phyloP scores from a whole-genome alignment of 2,797 vertebrate species.

The Liparis tanakae region DNA sequence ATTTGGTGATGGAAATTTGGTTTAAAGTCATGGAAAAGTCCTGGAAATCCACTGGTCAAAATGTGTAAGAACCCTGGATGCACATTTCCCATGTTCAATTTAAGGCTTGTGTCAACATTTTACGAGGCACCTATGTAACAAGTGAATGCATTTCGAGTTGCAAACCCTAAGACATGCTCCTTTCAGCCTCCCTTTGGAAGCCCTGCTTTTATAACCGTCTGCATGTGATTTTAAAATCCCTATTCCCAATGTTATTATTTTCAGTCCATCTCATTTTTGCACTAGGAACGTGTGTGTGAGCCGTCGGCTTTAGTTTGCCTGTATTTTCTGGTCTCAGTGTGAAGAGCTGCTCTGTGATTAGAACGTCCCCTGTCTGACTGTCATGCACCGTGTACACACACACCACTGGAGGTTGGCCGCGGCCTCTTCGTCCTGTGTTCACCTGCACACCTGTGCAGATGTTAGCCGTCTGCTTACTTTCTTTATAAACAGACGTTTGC shows the following conservation, averaged over 20 bases:
- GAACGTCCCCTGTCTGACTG: constrained; percentile 6
- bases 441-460: constrained; percentile 28
- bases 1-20: too few relatives aligned
- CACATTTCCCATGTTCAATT: constrained; percentile 22
- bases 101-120: neutral
- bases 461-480: constrained; percentile 42
- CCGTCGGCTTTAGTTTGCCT: constrained; percentile 22
- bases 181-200: constrained; percentile 71
- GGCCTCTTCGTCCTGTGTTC: constrained; percentile 38
- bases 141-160: constrained; percentile 8
- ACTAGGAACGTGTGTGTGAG: constrained; percentile 36
- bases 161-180: constrained; percentile 38
- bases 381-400: constrained; percentile 11
- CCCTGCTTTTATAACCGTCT: constrained; percentile 36
- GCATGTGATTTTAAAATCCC: constrained; percentile 68
- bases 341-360: constrained; percentile 17
- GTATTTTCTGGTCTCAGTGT: constrained; percentile 12
- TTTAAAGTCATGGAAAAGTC: too few relatives aligned
- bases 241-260: constrained; percentile 20
- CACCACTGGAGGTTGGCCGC: constrained; percentile 9
- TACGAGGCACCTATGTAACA: constrained; percentile 22
- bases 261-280: constrained; percentile 35
- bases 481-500: constrained; percentile 18
- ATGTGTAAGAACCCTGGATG: too few relatives aligned
- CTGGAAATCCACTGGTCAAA: too few relatives aligned